These are phyloP conservation scores for Nyleta sp. DNA, from an alignment of 2,888 invertebrate genomes.

Conservation along the genomic window DNA sequence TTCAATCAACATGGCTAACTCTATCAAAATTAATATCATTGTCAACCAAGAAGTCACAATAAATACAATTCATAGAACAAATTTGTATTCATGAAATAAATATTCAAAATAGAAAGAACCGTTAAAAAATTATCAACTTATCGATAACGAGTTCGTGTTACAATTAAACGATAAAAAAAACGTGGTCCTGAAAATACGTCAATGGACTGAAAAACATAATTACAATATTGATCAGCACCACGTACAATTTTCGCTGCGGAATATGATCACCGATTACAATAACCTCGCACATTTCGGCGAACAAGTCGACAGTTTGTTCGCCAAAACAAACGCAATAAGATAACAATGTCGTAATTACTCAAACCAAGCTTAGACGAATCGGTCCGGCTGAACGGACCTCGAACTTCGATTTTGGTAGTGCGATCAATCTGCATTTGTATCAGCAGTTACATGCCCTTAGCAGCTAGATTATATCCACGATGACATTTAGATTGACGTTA, in stretches of 20 bases:
- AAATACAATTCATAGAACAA: conserved; percentile 7
- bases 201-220: conserved; percentile 3
- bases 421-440: conserved; percentile 48
- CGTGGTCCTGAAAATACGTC: neutral
- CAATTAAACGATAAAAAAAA: conserved; percentile 6
- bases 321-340: no score
- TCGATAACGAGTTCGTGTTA: conserved; percentile 5
- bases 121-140: conserved; percentile 28
- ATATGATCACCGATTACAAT: conserved; percentile 28
- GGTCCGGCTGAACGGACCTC: conserved; percentile 20
- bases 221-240: conserved; percentile 25
- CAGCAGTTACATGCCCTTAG: no score
- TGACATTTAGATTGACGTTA: no score
- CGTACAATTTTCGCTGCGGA: conserved; percentile 20
- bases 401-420: conserved; percentile 64
- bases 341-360: no score
- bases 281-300: conserved; percentile 11
- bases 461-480: no score
- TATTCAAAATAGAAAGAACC: conserved; percentile 23
- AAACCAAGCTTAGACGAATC: conserved; percentile 26
- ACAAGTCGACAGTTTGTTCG: conserved; percentile 12
- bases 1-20: conserved; percentile 3
- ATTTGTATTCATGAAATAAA: conserved; percentile 27
- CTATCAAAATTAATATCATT: conserved; percentile 18
- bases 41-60: conserved; percentile 8